Evolutionary conservation across 92 coral and sea anemone genomes (phyloP), one percentile per base, ranked within the genome.

Genomic region (Pocillopora grandis): DNA sequence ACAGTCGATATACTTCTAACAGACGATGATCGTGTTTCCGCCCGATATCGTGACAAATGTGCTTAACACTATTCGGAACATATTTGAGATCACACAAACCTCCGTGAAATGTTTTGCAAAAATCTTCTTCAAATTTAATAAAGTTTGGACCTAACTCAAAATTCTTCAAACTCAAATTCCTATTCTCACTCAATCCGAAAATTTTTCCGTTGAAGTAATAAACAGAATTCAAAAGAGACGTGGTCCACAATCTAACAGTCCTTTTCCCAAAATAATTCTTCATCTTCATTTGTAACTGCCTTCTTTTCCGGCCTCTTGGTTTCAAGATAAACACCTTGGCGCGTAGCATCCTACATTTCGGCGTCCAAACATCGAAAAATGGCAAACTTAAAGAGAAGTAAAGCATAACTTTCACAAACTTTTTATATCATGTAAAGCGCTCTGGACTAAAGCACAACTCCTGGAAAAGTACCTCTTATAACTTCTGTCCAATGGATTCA

Each of bases 291-390:
- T 48, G 89, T 87, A 17, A 85, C 84, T 80, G 71, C 84, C 87
- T 87, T 85, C 80, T 86, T 91, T 66, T 76, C 85, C 37, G 83
- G 77, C 86, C 78, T 88, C 89, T 81, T 80, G 66, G 80, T 62
- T 72, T 86, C 80, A 59, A 85, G 78, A 58, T 19, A 84, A 77
- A 79, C 76, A 66, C 89, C 91, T 72, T 80, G 65, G 67, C 78
- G 81, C 35, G 91, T 85, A 65, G 87, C 80, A 63, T 87, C 89
- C 76, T 91, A 88, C 94, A 88, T 91, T 80, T 88, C 90, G 58
- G 89, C 85, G 83, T 91, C 91, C 35, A 76, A 85, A 19, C 75
- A 75, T 80, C 77, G 83, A 76, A 91, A 87, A 14, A 88, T 63
- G 77, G 83, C 66, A 84, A 91, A 87, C 87, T 91, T 87, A 59